phyloP scores from a whole-genome alignment of 2,888 invertebrate species.

The Electrophaes corylata region DNA sequence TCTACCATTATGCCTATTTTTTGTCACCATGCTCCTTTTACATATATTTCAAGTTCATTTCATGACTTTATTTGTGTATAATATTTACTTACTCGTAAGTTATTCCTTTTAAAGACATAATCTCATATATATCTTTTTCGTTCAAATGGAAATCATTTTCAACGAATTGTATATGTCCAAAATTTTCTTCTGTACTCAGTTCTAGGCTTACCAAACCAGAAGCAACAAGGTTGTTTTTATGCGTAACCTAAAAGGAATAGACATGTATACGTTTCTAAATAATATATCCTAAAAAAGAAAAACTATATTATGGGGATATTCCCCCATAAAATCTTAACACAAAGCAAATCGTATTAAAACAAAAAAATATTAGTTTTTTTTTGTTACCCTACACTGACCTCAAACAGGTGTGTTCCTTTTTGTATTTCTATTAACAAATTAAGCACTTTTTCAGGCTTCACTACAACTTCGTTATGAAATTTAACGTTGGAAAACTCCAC shows the following conservation, averaged over 20 bases:
- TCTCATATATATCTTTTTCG: slow-evolving; percentile 23
- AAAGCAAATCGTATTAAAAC: too few relatives aligned
- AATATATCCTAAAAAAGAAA: too few relatives aligned
- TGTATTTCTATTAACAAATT: slow-evolving; percentile 20
- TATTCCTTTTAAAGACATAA: slow-evolving; percentile 26
- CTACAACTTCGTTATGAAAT: slow-evolving; percentile 14
- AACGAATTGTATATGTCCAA: background rate
- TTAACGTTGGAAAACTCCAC: slow-evolving; percentile 24
- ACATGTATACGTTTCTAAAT: too few relatives aligned
- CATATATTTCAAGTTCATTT: too few relatives aligned
- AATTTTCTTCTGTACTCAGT: background rate
- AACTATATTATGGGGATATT: too few relatives aligned
- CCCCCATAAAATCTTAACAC: too few relatives aligned
- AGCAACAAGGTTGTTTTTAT: slow-evolving; percentile 1
- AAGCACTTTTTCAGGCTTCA: slow-evolving; percentile 9
- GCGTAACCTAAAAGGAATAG: slow-evolving; percentile 17
- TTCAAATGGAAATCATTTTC: slow-evolving; percentile 19
- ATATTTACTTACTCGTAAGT: slow-evolving; percentile 22
- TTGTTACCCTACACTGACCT: slow-evolving; percentile 13
- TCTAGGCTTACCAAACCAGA: slow-evolving; percentile 14
- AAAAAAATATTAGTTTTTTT: too few relatives aligned
- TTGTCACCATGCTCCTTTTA: too few relatives aligned
- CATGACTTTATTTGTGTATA: too few relatives aligned
- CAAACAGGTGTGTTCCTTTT: slow-evolving; percentile 17
- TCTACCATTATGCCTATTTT: too few relatives aligned